Percentiles rank a stretch among this genome's conserved stretches.
These are phyloP conservation scores for Actenoides lindsayi DNA, from an alignment of 2,113 vertebrate genomes.

Conservation along the genomic window DNA sequence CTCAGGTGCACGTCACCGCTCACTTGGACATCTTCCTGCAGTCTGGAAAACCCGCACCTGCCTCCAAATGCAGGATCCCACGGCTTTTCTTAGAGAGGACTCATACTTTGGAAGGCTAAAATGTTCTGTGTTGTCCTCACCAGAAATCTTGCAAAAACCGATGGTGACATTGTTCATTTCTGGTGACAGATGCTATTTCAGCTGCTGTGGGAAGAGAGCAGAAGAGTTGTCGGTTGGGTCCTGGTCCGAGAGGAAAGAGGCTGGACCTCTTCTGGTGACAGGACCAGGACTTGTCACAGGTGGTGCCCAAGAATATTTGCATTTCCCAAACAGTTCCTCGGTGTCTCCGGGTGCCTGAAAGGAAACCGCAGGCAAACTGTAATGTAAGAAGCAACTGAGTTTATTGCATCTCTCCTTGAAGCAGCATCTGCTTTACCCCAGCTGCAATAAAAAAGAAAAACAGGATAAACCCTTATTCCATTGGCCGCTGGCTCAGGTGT, in stretches of 20 bases:
- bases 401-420: not conserved
- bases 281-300: not conserved
- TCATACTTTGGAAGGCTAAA: not conserved
- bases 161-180: not conserved
- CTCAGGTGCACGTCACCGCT: not conserved
- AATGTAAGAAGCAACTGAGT: not conserved
- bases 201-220: not conserved
- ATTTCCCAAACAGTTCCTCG: not conserved
- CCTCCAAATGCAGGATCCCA: not conserved
- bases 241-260: not conserved
- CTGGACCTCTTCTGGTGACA: not conserved
- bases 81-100: not conserved
- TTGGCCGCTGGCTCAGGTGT: not conserved
- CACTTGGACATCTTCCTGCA: not conserved
- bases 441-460: not conserved
- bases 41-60: not conserved
- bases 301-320: not conserved
- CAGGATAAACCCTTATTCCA: not conserved
- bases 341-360: not conserved
- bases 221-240: fast-evolving
- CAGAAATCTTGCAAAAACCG: not conserved
- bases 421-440: not conserved
- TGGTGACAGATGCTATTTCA: not conserved
- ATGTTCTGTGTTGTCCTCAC: not conserved
- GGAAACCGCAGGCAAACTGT: not conserved